phyloP scores from a whole-genome alignment of 2,113 vertebrate genomes.

The Crotalus tigris region DNA sequence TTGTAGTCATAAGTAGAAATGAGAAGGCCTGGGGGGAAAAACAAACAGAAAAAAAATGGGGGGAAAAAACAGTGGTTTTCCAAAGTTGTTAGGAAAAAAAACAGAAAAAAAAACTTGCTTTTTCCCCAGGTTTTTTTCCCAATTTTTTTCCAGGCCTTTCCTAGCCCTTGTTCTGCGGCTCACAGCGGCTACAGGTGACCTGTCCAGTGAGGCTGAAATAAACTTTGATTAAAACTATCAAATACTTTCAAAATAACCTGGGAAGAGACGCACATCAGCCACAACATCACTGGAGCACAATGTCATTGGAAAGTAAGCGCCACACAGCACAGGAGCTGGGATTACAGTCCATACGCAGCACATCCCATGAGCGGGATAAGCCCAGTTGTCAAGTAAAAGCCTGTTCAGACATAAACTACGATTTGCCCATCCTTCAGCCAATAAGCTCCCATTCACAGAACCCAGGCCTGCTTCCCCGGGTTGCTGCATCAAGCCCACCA shows the following conservation, averaged over 20 bases:
- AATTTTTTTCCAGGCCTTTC: too few relatives aligned
- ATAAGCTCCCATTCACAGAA: not conserved
- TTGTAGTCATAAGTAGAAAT: too few relatives aligned
- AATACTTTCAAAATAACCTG: not conserved
- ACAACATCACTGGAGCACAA: not conserved
- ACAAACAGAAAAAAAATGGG: too few relatives aligned
- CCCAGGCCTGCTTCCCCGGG: accelerated
- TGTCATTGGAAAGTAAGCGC: not conserved
- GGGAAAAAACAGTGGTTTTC: too few relatives aligned
- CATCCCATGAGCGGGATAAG: not conserved
- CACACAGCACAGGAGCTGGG: not conserved
- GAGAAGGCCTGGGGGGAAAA: too few relatives aligned
- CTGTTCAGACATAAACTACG: not conserved
- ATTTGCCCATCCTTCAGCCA: not conserved
- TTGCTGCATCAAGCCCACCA: not conserved
- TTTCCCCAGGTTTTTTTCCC: too few relatives aligned
- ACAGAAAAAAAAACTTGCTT: too few relatives aligned
- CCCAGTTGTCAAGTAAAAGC: not conserved
- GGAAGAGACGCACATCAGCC: not conserved
- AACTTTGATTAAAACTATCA: too few relatives aligned
- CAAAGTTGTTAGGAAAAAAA: too few relatives aligned
- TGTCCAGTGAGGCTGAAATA: too few relatives aligned
- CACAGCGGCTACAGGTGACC: too few relatives aligned
- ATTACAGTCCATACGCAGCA: not conserved
- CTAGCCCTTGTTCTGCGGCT: too few relatives aligned